phyloP scores from a whole-genome alignment of 1,140 invertebrate species.

The Pseudomyrmex concolor region DNA sequence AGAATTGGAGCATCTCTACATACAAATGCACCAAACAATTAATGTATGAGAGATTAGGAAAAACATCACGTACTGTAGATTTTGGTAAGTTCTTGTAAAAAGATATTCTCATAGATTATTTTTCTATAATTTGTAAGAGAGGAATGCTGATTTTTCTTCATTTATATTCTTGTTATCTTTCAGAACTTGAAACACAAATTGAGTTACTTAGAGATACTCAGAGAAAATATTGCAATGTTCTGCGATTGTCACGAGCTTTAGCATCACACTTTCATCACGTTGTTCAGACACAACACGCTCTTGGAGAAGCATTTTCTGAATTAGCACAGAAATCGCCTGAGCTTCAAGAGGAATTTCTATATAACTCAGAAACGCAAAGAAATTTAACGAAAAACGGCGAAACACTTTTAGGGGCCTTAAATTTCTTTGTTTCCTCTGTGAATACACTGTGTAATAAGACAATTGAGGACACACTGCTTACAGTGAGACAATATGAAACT shows the following conservation, averaged over 20 bases:
- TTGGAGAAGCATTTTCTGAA: constrained; percentile 97
- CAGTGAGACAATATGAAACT: constrained; percentile 96
- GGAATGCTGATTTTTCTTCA: constrained; percentile 21
- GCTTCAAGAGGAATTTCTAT: constrained; percentile 96
- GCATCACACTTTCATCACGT: constrained; percentile 95
- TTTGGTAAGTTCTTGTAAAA: constrained; percentile 86
- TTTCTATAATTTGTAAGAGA: not conserved
- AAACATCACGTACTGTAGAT: constrained; percentile 95
- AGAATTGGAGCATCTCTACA: constrained; percentile 98
- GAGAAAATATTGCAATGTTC: constrained; percentile 95
- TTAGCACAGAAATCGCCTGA: constrained; percentile 97
- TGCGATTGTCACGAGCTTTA: constrained; percentile 93
- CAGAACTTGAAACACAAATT: constrained; percentile 96
- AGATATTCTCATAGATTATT: not conserved
- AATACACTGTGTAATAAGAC: constrained; percentile 98
- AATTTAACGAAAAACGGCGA: constrained; percentile 97
- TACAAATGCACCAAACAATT: constrained; percentile 98
- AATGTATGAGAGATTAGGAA: constrained; percentile 97
- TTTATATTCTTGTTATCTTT: constrained; percentile 72
- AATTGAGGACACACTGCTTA: constrained; percentile 97
- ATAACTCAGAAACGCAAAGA: constrained; percentile 97
- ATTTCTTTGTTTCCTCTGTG: constrained; percentile 98
- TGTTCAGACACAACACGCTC: constrained; percentile 93
- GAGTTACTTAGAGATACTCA: constrained; percentile 97
- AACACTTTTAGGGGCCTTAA: constrained; percentile 94